Conservation (phyloP, 1,140 invertebrate species). For the Conus betulinus region DNA sequence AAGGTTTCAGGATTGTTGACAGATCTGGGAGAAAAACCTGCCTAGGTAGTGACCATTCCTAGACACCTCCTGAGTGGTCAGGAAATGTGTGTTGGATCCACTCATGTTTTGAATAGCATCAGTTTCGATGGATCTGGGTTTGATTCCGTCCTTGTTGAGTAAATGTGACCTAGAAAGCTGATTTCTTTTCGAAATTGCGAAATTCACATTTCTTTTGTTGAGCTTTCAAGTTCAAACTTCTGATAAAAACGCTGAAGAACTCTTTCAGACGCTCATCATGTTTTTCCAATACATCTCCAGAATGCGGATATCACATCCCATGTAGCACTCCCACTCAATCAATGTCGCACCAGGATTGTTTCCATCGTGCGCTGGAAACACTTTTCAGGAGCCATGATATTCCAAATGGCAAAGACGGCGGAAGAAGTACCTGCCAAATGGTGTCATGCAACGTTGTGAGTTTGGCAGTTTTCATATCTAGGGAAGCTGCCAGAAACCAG, state of each 20-base stretch:
- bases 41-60: conserved; percentile 36
- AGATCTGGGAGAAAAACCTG: conserved; percentile 38
- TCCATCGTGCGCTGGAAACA: conserved; percentile 18
- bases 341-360: background rate
- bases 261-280: conserved; percentile 29
- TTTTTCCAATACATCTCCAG: conserved; percentile 20
- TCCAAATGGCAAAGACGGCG: conserved; percentile 74
- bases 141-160: no score
- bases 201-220: conserved; percentile 76
- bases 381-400: conserved; percentile 50
- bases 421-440: conserved; percentile 55
- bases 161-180: conserved; percentile 52
- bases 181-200: conserved; percentile 55
- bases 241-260: conserved; percentile 4
- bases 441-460: conserved; percentile 70
- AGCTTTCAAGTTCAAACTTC: conserved; percentile 66
- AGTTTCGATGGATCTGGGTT: conserved; percentile 34
- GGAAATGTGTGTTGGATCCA: no score
- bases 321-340: conserved; percentile 32
- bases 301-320: conserved; percentile 34
- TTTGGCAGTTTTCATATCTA: conserved; percentile 41
- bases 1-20: conserved; percentile 28
- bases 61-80: conserved; percentile 33
- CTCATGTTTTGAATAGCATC: conserved; percentile 43
- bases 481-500: conserved; percentile 46